These are phyloP conservation scores for Bombylius major DNA, from an alignment of 2,888 invertebrate genomes.

Conservation along the genomic window DNA sequence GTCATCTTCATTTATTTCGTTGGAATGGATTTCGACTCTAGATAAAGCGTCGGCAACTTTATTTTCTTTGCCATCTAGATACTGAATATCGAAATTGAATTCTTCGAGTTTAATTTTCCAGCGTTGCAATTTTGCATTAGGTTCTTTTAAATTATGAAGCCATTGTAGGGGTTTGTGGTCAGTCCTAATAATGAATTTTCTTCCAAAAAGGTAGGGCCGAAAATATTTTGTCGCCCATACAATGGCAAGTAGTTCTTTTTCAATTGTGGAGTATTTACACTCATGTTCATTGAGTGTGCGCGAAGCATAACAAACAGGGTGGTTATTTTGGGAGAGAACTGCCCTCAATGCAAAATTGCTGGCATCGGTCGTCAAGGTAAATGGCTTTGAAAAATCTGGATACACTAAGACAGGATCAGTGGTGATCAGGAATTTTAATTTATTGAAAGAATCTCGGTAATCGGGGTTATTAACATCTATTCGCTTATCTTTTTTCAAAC, in stretches of 20 bases:
- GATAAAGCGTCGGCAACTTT: slow-evolving; percentile 5
- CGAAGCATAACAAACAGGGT: slow-evolving; percentile 3
- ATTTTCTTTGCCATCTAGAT: background rate
- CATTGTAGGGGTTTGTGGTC: slow-evolving; percentile 9
- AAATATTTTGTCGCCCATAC: slow-evolving; percentile 3
- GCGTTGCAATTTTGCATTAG: slow-evolving; percentile 7
- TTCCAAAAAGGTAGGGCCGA: slow-evolving; percentile 6
- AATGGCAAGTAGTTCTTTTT: slow-evolving; percentile 7
- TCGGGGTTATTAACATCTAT: slow-evolving; percentile 2
- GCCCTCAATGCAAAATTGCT: background rate
- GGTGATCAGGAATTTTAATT: background rate
- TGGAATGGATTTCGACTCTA: slow-evolving; percentile 3
- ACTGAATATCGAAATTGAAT: slow-evolving; percentile 1
- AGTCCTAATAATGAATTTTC: slow-evolving; percentile 5
- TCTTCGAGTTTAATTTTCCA: slow-evolving; percentile 8
- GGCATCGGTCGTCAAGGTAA: background rate
- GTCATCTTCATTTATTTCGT: background rate
- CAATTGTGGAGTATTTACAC: slow-evolving; percentile 2
- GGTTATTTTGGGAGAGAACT: background rate
- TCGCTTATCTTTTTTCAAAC: slow-evolving; percentile 6
- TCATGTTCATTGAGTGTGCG: slow-evolving; percentile 9
- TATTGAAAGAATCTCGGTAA: background rate
- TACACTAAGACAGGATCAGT: slow-evolving; percentile 1
- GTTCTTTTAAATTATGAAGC: slow-evolving; percentile 9
- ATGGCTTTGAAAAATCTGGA: slow-evolving; percentile 1